Base-by-base conservation (phyloP, 92 coral and sea anemone genomes). In the Zoanthus sansibaricus region DNA sequence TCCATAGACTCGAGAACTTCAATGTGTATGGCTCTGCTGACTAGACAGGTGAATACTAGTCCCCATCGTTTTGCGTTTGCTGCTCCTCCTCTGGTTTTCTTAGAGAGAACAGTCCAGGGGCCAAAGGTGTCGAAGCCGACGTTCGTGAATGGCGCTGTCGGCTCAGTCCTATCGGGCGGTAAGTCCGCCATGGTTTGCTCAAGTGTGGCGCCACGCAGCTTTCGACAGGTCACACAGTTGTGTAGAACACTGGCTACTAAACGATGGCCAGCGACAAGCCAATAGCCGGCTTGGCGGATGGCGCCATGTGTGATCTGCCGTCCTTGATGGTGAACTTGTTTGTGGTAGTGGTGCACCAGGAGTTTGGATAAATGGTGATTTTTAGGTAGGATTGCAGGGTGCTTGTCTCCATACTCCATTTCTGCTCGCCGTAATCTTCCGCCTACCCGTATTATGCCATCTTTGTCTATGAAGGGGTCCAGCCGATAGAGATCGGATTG, bases 241-340 rank as follows among this genome's bases (percentile, higher is more conserved):
- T 20, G 3, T 1, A 79, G 0, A 1, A 8, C 46, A 0, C n/a
- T 25, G 0, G 85, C 75, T n/a, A 79, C 37, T 14, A 31, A 56
- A 13, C 72, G 73, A 5, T 59, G 64, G 0, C 69, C 85, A 9
- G 75, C 85, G 8, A 79, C 30, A 18, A 49, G 69, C 85, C 49
- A 61, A 25, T 42, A 37, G 6, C 85, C 49, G 13, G 71, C 25
- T 79, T 25, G 85, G 75, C 45, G 32, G 56, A 18, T 61, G 8
- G 67, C 32, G 8, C 25, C 42, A 37, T 37, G 42, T 37, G 42
- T 37, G 2, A 37, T 37, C 42, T 37, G 42, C 2, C 42, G 42
- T 37, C 42, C 42, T 37, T 37, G 42, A 37, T 37, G 42, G 4
- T 37, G 42, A 3, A 37, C 42, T 37, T 37, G 2, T 37, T 37